phyloP scores from a whole-genome alignment of 2,113 vertebrate genomes.

The Atractosteus spatula region DNA sequence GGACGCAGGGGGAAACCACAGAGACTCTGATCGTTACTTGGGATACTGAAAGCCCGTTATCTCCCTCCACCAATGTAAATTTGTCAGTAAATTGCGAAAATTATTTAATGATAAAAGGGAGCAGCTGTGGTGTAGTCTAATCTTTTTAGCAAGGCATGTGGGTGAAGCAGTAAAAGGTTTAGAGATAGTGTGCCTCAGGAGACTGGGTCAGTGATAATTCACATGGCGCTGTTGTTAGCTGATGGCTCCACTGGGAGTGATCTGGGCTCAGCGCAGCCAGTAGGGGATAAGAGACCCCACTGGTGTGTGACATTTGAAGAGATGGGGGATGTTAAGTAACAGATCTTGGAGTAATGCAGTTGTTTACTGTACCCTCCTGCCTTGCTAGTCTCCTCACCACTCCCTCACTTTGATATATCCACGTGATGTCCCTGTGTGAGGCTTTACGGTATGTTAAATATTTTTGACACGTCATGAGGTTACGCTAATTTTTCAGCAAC shows the following conservation, averaged over 20 bases:
- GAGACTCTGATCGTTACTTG: too few relatives aligned
- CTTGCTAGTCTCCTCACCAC: neutral
- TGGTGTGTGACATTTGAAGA: conserved; percentile 1
- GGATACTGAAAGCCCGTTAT: too few relatives aligned
- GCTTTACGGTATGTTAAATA: too few relatives aligned
- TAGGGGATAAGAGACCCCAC: neutral
- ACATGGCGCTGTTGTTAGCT: neutral
- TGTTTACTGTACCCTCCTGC: neutral
- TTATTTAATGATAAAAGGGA: too few relatives aligned
- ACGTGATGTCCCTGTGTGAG: too few relatives aligned
- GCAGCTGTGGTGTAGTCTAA: neutral
- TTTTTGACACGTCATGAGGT: too few relatives aligned
- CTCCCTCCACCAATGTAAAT: too few relatives aligned
- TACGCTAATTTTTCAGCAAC: too few relatives aligned
- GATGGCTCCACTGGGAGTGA: neutral
- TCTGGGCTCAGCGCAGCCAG: neutral
- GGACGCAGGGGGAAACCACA: too few relatives aligned
- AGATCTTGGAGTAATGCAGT: neutral
- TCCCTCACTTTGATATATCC: too few relatives aligned
- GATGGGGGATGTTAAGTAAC: neutral
- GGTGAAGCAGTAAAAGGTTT: neutral
- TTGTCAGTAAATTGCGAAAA: too few relatives aligned
- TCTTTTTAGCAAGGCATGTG: neutral
- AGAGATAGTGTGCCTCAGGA: neutral
- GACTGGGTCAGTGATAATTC: neutral